Evolutionary conservation across 1,140 invertebrate species (phyloP).

Genomic region (Cepaea nemoralis): DNA sequence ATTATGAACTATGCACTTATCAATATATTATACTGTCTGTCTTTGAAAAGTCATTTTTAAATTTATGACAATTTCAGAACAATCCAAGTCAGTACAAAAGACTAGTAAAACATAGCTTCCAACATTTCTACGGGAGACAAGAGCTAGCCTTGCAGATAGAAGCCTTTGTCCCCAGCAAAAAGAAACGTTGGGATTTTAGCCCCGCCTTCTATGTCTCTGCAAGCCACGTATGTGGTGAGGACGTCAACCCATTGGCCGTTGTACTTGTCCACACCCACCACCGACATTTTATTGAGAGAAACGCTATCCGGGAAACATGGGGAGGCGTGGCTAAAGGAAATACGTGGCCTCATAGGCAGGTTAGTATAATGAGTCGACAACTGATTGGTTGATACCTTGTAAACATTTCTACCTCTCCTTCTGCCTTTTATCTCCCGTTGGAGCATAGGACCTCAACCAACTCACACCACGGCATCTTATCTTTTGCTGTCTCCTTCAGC

Average conservation of each 20-base stretch:
- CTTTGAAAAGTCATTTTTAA: too few relatives aligned
- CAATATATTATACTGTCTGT: too few relatives aligned
- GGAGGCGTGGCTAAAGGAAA: constrained; percentile 44
- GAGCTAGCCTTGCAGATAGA: constrained; percentile 10
- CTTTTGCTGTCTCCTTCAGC: too few relatives aligned
- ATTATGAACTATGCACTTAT: too few relatives aligned
- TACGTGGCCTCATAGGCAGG: constrained; percentile 39
- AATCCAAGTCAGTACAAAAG: neutral
- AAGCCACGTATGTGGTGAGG: constrained; percentile 22
- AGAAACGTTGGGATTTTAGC: constrained; percentile 14
- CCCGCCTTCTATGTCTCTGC: constrained; percentile 13
- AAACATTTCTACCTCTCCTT: too few relatives aligned
- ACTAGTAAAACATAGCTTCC: constrained; percentile 27
- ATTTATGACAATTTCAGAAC: neutral
- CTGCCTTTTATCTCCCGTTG: too few relatives aligned
- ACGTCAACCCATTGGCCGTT: constrained; percentile 20
- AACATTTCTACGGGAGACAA: constrained; percentile 28
- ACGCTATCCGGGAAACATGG: constrained; percentile 52
- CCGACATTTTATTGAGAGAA: constrained; percentile 17
- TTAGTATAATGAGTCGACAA: neutral
- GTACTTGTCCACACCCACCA: constrained; percentile 36
- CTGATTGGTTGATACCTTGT: too few relatives aligned
- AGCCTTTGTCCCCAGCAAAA: constrained; percentile 25
- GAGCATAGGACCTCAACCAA: too few relatives aligned
- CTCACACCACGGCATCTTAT: too few relatives aligned